These are phyloP conservation scores for Pyrocephalus nanus DNA, from an alignment of 2,797 vertebrate genomes.

Conservation along the genomic window DNA sequence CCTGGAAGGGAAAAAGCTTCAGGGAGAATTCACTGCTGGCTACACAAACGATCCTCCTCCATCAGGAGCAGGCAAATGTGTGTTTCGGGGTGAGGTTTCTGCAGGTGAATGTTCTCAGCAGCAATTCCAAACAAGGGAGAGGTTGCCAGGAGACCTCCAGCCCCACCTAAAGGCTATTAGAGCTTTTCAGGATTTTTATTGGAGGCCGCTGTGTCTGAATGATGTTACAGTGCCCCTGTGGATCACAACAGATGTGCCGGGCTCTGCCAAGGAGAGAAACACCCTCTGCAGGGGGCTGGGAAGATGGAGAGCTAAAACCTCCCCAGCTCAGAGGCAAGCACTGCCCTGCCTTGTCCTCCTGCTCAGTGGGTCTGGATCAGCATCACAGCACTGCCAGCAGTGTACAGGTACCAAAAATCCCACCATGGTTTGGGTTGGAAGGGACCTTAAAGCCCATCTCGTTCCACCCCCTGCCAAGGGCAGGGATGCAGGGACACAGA, in stretches of 20 bases:
- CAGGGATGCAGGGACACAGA: neutral
- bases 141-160: neutral
- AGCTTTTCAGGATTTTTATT: neutral
- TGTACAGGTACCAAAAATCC: fast-evolving
- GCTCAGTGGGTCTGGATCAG: neutral
- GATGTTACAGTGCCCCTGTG: fast-evolving
- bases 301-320: neutral
- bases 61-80: neutral
- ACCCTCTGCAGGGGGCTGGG: neutral
- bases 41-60: neutral
- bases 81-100: neutral
- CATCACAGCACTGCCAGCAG: neutral
- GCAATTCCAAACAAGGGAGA: neutral
- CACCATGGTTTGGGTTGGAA: neutral
- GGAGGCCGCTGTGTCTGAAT: neutral
- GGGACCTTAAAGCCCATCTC: neutral
- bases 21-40: neutral
- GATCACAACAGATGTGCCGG: neutral
- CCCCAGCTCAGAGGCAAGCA: neutral
- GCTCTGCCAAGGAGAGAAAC: neutral
- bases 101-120: neutral
- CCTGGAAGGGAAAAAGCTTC: neutral
- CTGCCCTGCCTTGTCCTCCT: neutral
- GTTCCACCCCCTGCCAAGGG: neutral
- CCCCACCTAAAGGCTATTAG: neutral